Evolutionary conservation across 1,140 invertebrate species (phyloP).

Genomic region (Rhynchophorus ferrugineus): DNA sequence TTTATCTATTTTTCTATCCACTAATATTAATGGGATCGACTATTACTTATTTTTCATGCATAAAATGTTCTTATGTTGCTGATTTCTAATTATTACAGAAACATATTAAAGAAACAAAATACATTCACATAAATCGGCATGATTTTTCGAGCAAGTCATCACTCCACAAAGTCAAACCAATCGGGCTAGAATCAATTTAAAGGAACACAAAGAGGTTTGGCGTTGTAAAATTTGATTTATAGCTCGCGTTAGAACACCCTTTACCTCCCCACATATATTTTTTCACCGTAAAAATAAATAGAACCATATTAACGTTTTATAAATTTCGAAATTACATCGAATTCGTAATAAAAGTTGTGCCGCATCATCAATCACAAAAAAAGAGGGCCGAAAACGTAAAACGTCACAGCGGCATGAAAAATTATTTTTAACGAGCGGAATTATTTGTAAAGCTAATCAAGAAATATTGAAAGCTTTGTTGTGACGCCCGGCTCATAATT

Average conservation of each 20-base stretch:
- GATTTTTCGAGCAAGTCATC: too few relatives aligned
- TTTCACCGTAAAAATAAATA: conserved; percentile 8
- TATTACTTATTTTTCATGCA: too few relatives aligned
- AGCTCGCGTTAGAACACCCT: neutral
- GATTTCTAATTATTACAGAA: too few relatives aligned
- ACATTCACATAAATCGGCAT: too few relatives aligned
- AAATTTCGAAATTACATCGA: conserved; percentile 5
- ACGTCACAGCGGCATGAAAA: conserved; percentile 10
- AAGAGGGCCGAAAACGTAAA: conserved; percentile 6
- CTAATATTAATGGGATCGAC: too few relatives aligned
- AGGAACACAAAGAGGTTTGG: too few relatives aligned
- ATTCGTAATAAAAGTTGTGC: conserved; percentile 11
- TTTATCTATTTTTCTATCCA: too few relatives aligned
- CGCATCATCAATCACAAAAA: conserved; percentile 17
- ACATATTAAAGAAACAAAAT: too few relatives aligned
- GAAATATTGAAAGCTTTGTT: conserved; percentile 18
- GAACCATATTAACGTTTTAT: conserved; percentile 8
- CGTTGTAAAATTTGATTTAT: too few relatives aligned
- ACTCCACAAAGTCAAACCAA: too few relatives aligned
- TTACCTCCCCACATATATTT: neutral
- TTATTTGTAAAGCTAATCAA: conserved; percentile 22
- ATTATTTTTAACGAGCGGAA: conserved; percentile 20
- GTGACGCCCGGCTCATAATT: conserved; percentile 10
- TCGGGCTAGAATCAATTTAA: too few relatives aligned
- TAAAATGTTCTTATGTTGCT: too few relatives aligned